These are phyloP conservation scores for Lagenorhynchus albirostris DNA, from an alignment of 2,113 vertebrate genomes.

Conservation along the genomic window DNA sequence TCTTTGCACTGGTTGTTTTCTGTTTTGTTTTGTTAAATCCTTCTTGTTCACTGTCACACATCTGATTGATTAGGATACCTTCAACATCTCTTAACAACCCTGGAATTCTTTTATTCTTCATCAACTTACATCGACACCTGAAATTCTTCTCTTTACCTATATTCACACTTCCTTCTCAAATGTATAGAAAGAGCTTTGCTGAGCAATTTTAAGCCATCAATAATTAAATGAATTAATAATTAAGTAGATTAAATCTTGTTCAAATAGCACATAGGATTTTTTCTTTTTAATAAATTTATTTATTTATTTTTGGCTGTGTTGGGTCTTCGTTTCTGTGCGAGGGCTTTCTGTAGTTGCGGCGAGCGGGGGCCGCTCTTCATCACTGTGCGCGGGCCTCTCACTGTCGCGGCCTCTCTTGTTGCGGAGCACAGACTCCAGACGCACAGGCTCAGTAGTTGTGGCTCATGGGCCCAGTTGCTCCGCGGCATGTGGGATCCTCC, in stretches of 20 bases:
- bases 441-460: no score
- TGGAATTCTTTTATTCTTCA: background rate
- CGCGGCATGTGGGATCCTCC: no score
- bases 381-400: no score
- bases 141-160: background rate
- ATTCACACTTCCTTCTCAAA: background rate
- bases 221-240: slow-evolving; percentile 45
- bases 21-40: background rate
- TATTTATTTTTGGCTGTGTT: no score
- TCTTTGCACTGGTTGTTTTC: background rate
- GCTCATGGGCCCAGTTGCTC: no score
- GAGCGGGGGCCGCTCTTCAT: no score
- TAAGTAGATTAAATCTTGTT: slow-evolving; percentile 1
- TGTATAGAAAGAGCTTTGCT: background rate
- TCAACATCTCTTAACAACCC: background rate
- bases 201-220: background rate
- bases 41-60: background rate
- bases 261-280: slow-evolving; percentile 26
- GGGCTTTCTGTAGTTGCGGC: no score
- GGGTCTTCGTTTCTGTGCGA: no score
- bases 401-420: no score
- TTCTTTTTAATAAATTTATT: no score
- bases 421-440: no score
- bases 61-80: background rate
- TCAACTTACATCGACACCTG: background rate